Percentiles rank a stretch among this genome's conserved stretches.
These are phyloP conservation scores for Oscheius sp. DNA, from an alignment of 2,888 invertebrate species.

Conservation along the genomic window DNA sequence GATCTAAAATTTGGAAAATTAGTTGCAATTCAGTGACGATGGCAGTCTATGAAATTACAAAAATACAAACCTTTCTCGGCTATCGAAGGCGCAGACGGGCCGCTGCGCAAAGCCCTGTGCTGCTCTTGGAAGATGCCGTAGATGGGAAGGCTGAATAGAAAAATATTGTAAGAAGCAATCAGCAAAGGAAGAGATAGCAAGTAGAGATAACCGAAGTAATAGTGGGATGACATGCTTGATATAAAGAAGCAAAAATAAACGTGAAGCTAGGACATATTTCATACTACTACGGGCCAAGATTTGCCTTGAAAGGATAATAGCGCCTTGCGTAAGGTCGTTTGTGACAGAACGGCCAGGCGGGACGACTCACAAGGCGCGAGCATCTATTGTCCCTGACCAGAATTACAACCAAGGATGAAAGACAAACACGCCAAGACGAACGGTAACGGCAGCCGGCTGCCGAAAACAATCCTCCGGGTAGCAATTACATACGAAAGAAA, in stretches of 20 bases:
- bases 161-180: background rate
- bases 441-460: constrained; percentile 17
- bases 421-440: constrained; percentile 30
- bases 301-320: constrained; percentile 35
- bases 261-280: background rate
- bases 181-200: background rate
- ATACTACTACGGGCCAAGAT: background rate
- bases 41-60: background rate
- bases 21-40: background rate
- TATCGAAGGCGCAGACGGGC: constrained; percentile 16
- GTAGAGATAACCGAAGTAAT: background rate
- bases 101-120: constrained; percentile 3
- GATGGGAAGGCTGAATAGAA: constrained; percentile 10
- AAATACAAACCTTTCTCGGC: constrained; percentile 12
- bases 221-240: background rate
- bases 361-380: constrained; percentile 26
- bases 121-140: constrained; percentile 22
- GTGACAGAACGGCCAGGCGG: constrained; percentile 21
- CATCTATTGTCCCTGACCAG: constrained; percentile 32
- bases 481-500: background rate
- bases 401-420: constrained; percentile 37
- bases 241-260: background rate
- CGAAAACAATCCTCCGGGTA: constrained; percentile 9
- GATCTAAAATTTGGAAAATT: constrained; percentile 9
- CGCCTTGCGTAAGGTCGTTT: constrained; percentile 31